Conservation (phyloP, 2,113 vertebrate species). For the Corythoichthys haematopterus region DNA sequence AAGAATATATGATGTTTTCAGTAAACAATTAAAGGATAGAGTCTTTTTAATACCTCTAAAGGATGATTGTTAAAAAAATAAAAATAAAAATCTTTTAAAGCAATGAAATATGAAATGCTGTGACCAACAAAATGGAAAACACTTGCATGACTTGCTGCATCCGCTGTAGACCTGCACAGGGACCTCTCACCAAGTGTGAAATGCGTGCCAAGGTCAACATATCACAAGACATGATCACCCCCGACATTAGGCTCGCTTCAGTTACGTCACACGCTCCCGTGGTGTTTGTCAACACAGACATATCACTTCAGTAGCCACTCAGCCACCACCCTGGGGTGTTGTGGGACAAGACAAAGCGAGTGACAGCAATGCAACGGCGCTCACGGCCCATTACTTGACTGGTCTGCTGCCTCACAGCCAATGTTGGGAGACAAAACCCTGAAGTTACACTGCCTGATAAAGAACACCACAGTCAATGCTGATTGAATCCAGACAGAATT, state of each 20-base stretch:
- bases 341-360: constrained; percentile 30
- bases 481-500: constrained; percentile 35
- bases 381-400: constrained; percentile 22
- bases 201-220: constrained; percentile 16
- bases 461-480: constrained; percentile 36
- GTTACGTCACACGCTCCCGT: constrained; percentile 14
- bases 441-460: constrained; percentile 40
- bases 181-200: constrained; percentile 16
- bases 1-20: not conserved
- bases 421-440: constrained; percentile 21
- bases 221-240: constrained; percentile 18
- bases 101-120: not conserved
- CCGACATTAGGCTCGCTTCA: constrained; percentile 11
- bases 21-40: not conserved
- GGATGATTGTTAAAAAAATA: not conserved
- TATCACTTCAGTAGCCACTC: constrained; percentile 13
- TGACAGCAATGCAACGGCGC: constrained; percentile 31
- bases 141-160: not conserved
- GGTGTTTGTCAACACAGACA: constrained; percentile 31
- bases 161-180: not conserved
- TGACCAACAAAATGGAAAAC: not conserved
- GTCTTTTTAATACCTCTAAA: not conserved
- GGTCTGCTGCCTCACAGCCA: constrained; percentile 29
- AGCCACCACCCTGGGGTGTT: constrained; percentile 7
- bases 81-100: not conserved